Percentiles rank a stretch among this genome's conserved stretches.
These are phyloP conservation scores for Meteorus cinctellus DNA, from an alignment of 2,888 invertebrate genomes.

Conservation along the genomic window DNA sequence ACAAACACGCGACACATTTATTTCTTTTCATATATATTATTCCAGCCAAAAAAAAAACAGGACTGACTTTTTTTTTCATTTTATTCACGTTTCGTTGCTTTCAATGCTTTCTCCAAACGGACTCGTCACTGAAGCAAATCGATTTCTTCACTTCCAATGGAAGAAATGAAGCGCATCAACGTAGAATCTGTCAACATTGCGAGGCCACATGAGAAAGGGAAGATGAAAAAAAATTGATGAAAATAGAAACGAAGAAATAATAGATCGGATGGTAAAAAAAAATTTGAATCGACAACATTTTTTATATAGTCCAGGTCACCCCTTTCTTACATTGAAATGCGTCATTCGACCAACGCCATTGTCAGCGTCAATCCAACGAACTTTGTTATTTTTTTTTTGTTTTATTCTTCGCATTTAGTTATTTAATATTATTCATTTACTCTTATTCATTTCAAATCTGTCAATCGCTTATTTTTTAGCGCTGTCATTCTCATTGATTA, in stretches of 20 bases:
- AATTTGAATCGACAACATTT: neutral
- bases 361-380: conserved; percentile 69
- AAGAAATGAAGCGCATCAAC: neutral
- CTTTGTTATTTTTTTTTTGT: conserved; percentile 49
- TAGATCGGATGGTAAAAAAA: neutral
- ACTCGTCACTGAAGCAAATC: conserved; percentile 10
- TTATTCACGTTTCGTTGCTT: neutral
- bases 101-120: conserved; percentile 9
- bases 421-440: conserved; percentile 29
- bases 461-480: conserved; percentile 11
- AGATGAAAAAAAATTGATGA: conserved; percentile 17
- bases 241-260: conserved; percentile 47
- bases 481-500: conserved; percentile 49
- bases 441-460: conserved; percentile 7
- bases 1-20: conserved; percentile 32
- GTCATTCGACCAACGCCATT: conserved; percentile 71
- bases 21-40: conserved; percentile 36
- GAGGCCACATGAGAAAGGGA: conserved; percentile 55
- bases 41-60: conserved; percentile 46
- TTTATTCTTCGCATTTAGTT: conserved; percentile 32
- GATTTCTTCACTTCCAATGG: neutral
- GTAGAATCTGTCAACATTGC: neutral
- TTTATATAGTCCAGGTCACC: conserved; percentile 63
- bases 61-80: conserved; percentile 24
- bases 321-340: conserved; percentile 66